These are phyloP conservation scores for Anastrepha ludens DNA, from an alignment of 1,140 invertebrate species.

Conservation along the genomic window DNA sequence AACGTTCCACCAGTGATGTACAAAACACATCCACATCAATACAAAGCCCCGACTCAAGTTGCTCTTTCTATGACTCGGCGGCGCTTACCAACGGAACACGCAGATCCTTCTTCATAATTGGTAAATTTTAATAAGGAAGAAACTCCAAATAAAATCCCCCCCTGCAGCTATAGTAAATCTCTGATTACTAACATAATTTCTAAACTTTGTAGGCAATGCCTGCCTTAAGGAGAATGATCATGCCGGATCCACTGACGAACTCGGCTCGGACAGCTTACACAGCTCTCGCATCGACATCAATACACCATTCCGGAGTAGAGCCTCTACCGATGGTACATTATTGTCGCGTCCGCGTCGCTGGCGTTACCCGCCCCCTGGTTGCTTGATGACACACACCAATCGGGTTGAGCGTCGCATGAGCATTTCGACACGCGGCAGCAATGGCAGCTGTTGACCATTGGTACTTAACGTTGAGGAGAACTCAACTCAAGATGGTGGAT, in stretches of 20 bases:
- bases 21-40: slow-evolving; percentile 64
- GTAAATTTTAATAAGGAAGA: not conserved
- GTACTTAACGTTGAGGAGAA: not conserved
- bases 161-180: not conserved
- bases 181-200: not conserved
- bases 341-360: slow-evolving; percentile 75
- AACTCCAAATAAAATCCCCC: not conserved
- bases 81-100: slow-evolving; percentile 62
- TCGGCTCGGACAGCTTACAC: slow-evolving; percentile 63
- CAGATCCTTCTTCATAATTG: slow-evolving; percentile 67
- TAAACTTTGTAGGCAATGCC: slow-evolving; percentile 61
- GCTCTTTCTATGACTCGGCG: slow-evolving; percentile 68
- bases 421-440: slow-evolving; percentile 77
- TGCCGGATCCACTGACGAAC: slow-evolving; percentile 69
- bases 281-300: slow-evolving; percentile 66
- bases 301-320: slow-evolving; percentile 78
- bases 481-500: no score
- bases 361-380: slow-evolving; percentile 75
- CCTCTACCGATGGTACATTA: slow-evolving; percentile 79
- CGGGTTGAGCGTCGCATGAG: slow-evolving; percentile 77
- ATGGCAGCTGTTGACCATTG: slow-evolving; percentile 75
- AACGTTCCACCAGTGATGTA: slow-evolving; percentile 77
- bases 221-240: slow-evolving; percentile 68
- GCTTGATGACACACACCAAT: slow-evolving; percentile 71
- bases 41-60: slow-evolving; percentile 67